Evolutionary conservation across 1,140 invertebrate species (phyloP).

Genomic region (Eueides isabella): DNA sequence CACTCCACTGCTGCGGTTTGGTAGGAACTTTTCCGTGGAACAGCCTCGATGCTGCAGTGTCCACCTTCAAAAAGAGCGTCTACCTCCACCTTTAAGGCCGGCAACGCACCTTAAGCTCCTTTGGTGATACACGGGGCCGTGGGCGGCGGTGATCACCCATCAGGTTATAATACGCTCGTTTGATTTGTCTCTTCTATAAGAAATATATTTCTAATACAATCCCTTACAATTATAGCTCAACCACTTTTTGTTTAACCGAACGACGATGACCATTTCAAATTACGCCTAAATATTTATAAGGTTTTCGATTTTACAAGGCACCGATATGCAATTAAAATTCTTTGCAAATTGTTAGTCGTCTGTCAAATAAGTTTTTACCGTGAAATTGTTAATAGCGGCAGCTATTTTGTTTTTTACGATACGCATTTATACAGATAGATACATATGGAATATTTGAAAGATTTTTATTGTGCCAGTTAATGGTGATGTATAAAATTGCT

Average conservation of each 20-base stretch:
- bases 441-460: not conserved
- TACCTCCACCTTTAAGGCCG: no score
- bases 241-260: not conserved
- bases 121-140: no score
- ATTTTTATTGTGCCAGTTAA: not conserved
- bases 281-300: constrained; percentile 14
- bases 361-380: constrained; percentile 54
- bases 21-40: no score
- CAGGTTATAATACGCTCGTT: no score
- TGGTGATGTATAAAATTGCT: not conserved
- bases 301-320: constrained; percentile 33
- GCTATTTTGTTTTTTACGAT: constrained; percentile 31
- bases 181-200: no score
- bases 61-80: no score
- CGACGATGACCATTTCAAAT: constrained; percentile 5
- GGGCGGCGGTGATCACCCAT: no score
- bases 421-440: not conserved
- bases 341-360: constrained; percentile 44
- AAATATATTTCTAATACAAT: not conserved
- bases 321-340: constrained; percentile 54
- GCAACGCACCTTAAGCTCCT: no score
- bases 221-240: not conserved
- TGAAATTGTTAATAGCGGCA: constrained; percentile 56
- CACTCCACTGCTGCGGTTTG: no score
- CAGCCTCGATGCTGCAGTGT: no score